phyloP scores from a whole-genome alignment of 2,888 invertebrate species.

The Minunthozetes semirufus region DNA sequence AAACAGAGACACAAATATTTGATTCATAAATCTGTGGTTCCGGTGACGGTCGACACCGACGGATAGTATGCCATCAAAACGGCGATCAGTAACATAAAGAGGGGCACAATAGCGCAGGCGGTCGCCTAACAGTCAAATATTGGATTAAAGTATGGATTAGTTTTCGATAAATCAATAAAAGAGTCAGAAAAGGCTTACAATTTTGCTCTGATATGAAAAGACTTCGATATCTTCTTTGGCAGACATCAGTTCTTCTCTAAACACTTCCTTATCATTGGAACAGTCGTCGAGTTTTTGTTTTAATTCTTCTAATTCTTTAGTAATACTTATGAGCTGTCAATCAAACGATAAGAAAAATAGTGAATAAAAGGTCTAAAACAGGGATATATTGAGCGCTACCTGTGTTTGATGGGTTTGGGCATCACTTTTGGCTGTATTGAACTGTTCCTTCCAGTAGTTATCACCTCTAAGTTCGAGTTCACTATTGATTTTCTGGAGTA shows the following conservation, averaged over 20 bases:
- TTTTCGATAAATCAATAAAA: constrained; percentile 25
- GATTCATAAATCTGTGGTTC: constrained; percentile 44
- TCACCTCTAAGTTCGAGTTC: constrained; percentile 47
- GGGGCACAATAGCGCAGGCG: constrained; percentile 41
- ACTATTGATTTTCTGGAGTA: constrained; percentile 47
- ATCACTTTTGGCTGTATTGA: constrained; percentile 41
- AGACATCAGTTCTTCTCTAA: constrained; percentile 55
- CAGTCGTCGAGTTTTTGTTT: constrained; percentile 65
- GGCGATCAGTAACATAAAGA: constrained; percentile 41
- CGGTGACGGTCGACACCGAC: constrained; percentile 47
- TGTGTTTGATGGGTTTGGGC: constrained; percentile 48
- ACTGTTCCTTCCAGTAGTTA: constrained; percentile 44
- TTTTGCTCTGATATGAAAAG: constrained; percentile 57
- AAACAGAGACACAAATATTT: neutral
- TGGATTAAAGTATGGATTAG: neutral
- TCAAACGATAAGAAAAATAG: neutral
- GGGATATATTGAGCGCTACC: constrained; percentile 36
- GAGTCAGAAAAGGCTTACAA: constrained; percentile 48
- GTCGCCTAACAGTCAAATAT: constrained; percentile 39
- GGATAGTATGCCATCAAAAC: constrained; percentile 42
- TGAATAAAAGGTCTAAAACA: no score
- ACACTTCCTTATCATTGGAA: constrained; percentile 47
- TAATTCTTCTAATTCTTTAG: constrained; percentile 65
- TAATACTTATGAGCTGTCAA: constrained; percentile 56
- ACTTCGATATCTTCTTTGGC: constrained; percentile 58